These are phyloP conservation scores for Stenopsyche tienmushanensis DNA, from an alignment of 1,140 invertebrate genomes.

Conservation along the genomic window DNA sequence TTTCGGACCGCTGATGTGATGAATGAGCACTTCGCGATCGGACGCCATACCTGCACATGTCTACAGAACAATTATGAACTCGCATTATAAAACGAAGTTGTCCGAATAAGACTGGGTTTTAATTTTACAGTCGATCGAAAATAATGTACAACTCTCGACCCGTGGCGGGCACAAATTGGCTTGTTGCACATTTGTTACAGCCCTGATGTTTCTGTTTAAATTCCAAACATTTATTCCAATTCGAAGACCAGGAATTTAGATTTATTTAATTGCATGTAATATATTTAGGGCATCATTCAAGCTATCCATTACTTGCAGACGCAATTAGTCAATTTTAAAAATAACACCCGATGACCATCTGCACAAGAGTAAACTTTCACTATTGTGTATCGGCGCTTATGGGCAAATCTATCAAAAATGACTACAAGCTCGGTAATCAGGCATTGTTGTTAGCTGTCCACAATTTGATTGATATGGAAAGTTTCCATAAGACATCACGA, in stretches of 20 bases:
- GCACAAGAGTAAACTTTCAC: too few relatives aligned
- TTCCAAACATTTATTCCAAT: too few relatives aligned
- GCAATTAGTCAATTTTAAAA: not conserved
- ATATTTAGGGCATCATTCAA: not conserved
- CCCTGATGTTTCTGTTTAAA: too few relatives aligned
- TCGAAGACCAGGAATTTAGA: not conserved
- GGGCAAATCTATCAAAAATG: not conserved
- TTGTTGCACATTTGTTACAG: too few relatives aligned
- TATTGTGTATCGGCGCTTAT: not conserved
- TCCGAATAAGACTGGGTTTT: too few relatives aligned
- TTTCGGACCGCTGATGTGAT: too few relatives aligned
- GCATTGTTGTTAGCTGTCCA: conserved; percentile 1
- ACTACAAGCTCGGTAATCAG: not conserved
- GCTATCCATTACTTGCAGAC: not conserved
- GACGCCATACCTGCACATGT: too few relatives aligned
- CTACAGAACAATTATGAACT: too few relatives aligned
- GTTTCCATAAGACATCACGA: not conserved
- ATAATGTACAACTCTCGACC: not conserved
- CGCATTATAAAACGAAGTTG: too few relatives aligned
- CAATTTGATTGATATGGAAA: not conserved
- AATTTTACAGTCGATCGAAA: too few relatives aligned
- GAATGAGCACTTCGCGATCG: too few relatives aligned
- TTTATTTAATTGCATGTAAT: not conserved
- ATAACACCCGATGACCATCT: not conserved
- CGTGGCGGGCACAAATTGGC: not conserved